A percentile compares a stretch with the other conserved stretches of the same genome.
phyloP scores from a whole-genome alignment of 2,797 vertebrate species.

The Carapus acus region DNA sequence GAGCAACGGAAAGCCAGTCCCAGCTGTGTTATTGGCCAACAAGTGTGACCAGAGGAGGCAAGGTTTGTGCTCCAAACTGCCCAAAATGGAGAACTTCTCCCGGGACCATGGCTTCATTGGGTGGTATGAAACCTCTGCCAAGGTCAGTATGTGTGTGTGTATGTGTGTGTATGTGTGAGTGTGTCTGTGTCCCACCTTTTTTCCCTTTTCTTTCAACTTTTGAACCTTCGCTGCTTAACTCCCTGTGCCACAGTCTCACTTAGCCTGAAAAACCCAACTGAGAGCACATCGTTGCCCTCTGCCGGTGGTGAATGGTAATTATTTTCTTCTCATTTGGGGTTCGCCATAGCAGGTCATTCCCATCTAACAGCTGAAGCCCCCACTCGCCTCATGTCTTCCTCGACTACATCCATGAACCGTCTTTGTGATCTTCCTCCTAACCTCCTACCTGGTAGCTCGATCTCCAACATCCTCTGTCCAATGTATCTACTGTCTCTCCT shows the following conservation, averaged over 20 bases:
- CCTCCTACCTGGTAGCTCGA: too few relatives aligned
- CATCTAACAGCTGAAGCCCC: too few relatives aligned
- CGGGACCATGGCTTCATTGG: slow-evolving; percentile 71
- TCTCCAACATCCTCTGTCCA: too few relatives aligned
- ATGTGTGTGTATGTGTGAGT: slow-evolving; percentile 5
- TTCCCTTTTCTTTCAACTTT: not conserved
- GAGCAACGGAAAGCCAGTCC: slow-evolving; percentile 69
- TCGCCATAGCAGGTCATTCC: too few relatives aligned
- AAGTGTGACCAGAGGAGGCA: slow-evolving; percentile 72
- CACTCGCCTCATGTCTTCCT: too few relatives aligned
- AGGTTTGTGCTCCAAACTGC: slow-evolving; percentile 67
- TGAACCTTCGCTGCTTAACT: not conserved
- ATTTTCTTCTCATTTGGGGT: too few relatives aligned
- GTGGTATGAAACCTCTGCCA: slow-evolving; percentile 78
- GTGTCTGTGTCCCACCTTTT: not conserved
- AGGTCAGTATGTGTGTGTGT: slow-evolving; percentile 49
- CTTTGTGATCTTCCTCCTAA: too few relatives aligned
- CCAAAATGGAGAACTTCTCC: slow-evolving; percentile 73
- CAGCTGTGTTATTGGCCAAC: slow-evolving; percentile 74
- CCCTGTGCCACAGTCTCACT: not conserved
- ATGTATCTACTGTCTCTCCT: too few relatives aligned
- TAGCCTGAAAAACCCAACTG: too few relatives aligned
- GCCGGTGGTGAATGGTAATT: too few relatives aligned
- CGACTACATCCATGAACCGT: too few relatives aligned
- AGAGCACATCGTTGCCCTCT: too few relatives aligned